Evolutionary conservation across 2,888 invertebrate genomes (phyloP), one percentile per base, ranked within the genome.

Genomic region (Venustoraphidia nigricollis): DNA sequence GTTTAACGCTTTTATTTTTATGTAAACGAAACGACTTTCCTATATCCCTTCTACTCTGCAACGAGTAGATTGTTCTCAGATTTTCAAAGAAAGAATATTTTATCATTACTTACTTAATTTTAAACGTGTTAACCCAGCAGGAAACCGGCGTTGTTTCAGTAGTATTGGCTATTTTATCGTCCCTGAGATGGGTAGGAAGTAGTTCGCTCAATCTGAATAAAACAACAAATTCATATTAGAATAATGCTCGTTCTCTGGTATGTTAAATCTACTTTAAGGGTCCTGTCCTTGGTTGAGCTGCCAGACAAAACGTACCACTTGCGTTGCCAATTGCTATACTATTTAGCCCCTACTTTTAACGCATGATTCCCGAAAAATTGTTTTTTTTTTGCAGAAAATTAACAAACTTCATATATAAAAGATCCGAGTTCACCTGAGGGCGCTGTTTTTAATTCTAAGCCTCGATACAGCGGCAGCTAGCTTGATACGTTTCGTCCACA

Each of bases 91-190:
- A 6, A 27, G 3, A 27, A 6, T 27, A 3, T 27, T 27, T 27
- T 27, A 27, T 3, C 27, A 6, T 36, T 8, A 61, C 63, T 62
- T 62, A 78, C 83, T 75, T 76, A 4, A 81, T 68, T 63, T 80
- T 78, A 54, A 79, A 79, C 1, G 79, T 79, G 66, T 89, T 89
- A 10, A 88, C 78, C 88, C 88, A 89, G 53, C 86, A 87, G 0
- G 82, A 82, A 2, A 85, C 77, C 1, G 34, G 75, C 64, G 53
- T 71, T 66, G 55, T 69, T 62, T 35, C 68, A 0, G 66, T 66
- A 1, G 68, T 66, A 46, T 76, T 75, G 46, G 75, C 74, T 34
- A 82, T 72, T 50, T 78, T 75, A 48, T 83, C 83, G 53, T 84
- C 80, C 50, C 81, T 75, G 52, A 89, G 66, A 63, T 86, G 86